phyloP scores from a whole-genome alignment of 2,113 vertebrate genomes.

The Odontophorus gujanensis region DNA sequence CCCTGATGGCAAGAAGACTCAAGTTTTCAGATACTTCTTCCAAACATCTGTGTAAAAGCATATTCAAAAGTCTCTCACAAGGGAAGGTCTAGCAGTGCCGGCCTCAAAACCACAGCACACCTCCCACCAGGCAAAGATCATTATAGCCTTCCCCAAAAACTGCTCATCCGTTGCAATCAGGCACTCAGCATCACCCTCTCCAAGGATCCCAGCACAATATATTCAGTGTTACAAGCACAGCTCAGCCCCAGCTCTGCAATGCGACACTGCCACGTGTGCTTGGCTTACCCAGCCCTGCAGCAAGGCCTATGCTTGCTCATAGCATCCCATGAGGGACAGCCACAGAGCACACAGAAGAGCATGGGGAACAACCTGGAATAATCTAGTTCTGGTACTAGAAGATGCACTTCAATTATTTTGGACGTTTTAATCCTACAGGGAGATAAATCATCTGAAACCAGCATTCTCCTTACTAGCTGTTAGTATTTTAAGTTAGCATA shows the following conservation, averaged over 20 bases:
- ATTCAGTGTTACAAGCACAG: not conserved
- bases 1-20: not conserved
- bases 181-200: accelerated
- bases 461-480: not conserved
- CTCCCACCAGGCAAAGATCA: not conserved
- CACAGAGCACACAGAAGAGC: not conserved
- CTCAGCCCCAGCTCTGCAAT: not conserved
- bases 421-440: slow-evolving; percentile 21
- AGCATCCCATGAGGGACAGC: not conserved
- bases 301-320: accelerated
- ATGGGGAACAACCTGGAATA: slow-evolving; percentile 8
- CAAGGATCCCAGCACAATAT: not conserved
- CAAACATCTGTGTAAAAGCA: not conserved
- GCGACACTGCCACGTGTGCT: accelerated
- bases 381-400: not conserved
- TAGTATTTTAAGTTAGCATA: slow-evolving; percentile 21
- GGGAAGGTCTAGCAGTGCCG: not conserved
- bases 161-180: not conserved
- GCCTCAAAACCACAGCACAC: not conserved
- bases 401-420: not conserved
- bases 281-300: not conserved
- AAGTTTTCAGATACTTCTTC: no score
- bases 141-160: not conserved
- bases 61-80: not conserved
- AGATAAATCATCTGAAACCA: not conserved